Base-by-base conservation (phyloP, 2,113 vertebrate genomes). In the Paracanthobrama guichenoti region DNA sequence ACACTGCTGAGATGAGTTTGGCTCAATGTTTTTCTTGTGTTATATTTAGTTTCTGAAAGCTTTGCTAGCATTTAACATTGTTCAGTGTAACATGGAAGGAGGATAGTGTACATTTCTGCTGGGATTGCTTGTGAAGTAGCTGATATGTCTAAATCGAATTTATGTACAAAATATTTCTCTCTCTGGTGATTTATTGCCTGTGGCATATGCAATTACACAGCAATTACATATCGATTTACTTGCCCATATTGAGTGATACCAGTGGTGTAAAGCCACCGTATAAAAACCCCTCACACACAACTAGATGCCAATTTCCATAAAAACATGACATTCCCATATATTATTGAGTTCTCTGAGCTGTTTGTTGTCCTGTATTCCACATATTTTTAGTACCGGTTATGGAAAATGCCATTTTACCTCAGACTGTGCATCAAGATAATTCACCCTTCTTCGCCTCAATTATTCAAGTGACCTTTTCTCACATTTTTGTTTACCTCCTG, bases 381-480 rank as follows among this genome's bases (percentile, higher is more conserved):
- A 24, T 59, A 16, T 22, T 77, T 46, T 79, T 39, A 4, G 11
- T 20, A 44, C 20, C 1, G 2, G 13, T 13, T 2, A 55, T 6
- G 10, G 50, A 77, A 57, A 77, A 78, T 57, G 53, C 1, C 1
- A 0, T 35, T 59, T 78, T 77, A 31, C 50, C 28, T 35, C 53
- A 50, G 76, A 53, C 35, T 57, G 48, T 67, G 50, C 48, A 12
- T 60, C 35, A 67, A 60, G 22, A 64, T 24, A 20, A n/a, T 79
- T 26, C 64, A 14, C 64, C 78, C 22, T 46, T 82, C 4, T 46
- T 82, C 2, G 18, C 26, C 67, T 64, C 46, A 48, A 22, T 84
- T 66, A 74, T 84, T 73, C 59, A 74, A n/a, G 22, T 73, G 66
- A 64, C 75, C 81, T 72, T 74, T 85, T 39, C 50, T 67, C 39